phyloP scores from a whole-genome alignment of 2,888 invertebrate species.

The Amiota mariae region DNA sequence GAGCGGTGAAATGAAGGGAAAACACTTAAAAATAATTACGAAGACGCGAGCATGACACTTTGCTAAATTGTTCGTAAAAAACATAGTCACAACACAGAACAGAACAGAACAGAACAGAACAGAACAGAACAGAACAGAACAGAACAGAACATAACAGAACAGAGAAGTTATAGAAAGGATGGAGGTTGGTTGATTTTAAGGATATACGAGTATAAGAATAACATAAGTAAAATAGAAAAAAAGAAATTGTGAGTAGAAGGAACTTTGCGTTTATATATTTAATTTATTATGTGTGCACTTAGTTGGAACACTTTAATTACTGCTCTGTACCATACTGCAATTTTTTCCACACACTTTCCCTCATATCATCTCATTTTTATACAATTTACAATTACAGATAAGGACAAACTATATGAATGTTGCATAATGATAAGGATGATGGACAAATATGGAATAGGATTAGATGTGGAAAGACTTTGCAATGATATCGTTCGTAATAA shows the following conservation, averaged over 20 bases:
- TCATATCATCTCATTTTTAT: too few relatives aligned
- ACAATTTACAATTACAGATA: too few relatives aligned
- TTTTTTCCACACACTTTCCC: neutral
- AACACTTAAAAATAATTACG: conserved; percentile 17
- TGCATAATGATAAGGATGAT: too few relatives aligned
- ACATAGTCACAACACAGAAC: neutral
- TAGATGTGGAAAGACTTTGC: too few relatives aligned
- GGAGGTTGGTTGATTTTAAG: neutral
- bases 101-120: neutral
- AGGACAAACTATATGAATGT: too few relatives aligned
- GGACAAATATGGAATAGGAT: too few relatives aligned
- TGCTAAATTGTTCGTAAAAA: conserved; percentile 15
- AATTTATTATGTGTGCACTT: conserved; percentile 9
- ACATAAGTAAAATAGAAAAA: too few relatives aligned
- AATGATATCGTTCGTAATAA: too few relatives aligned
- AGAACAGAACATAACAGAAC: neutral
- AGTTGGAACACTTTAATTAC: conserved; percentile 21
- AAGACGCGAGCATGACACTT: conserved; percentile 9
- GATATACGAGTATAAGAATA: neutral
- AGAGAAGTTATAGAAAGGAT: neutral
- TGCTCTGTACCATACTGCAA: neutral
- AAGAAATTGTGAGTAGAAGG: neutral
- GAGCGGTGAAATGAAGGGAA: neutral
- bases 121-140: neutral
- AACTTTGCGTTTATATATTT: neutral